phyloP scores from a whole-genome alignment of 2,113 vertebrate species.

The Protomyctophum bolini region DNA sequence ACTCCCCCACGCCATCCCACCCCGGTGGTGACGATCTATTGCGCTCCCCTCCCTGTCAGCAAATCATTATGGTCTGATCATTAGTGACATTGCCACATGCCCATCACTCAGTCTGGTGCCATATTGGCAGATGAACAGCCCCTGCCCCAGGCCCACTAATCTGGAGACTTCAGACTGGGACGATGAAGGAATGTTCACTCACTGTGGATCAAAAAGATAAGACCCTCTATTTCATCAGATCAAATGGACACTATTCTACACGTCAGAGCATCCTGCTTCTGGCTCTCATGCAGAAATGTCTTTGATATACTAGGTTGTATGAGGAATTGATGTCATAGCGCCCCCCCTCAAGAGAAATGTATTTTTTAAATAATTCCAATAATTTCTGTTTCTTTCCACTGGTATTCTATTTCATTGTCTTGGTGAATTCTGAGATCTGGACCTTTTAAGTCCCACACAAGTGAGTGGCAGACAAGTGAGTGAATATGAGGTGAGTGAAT shows the following conservation, averaged over 20 bases:
- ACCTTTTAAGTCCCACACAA: too few species aligned
- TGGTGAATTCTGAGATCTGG: too few species aligned
- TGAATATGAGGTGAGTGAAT: too few species aligned
- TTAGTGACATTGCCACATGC: constrained; percentile 79
- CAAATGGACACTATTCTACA: constrained; percentile 2
- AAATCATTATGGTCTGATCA: constrained; percentile 81
- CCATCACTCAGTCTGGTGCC: constrained; percentile 76
- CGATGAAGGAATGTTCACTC: constrained; percentile 70
- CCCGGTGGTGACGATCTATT: constrained; percentile 72
- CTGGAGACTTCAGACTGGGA: constrained; percentile 68
- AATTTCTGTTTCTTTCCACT: too few species aligned
- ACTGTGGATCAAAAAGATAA: constrained; percentile 27
- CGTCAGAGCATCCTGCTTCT: too few species aligned
- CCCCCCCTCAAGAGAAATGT: too few species aligned
- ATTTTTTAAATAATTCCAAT: too few species aligned
- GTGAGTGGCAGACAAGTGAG: too few species aligned
- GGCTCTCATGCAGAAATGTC: too few species aligned
- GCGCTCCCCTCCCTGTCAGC: constrained; percentile 78
- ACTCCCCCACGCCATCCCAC: constrained; percentile 56
- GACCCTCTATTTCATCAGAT: constrained; percentile 26
- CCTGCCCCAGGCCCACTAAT: constrained; percentile 71
- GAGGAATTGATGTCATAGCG: too few species aligned
- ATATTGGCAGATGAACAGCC: constrained; percentile 77
- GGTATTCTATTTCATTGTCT: too few species aligned
- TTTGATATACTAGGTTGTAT: too few species aligned